Evolutionary conservation across 2,797 vertebrate genomes (phyloP).

Genomic region (Muscicapa striata): DNA sequence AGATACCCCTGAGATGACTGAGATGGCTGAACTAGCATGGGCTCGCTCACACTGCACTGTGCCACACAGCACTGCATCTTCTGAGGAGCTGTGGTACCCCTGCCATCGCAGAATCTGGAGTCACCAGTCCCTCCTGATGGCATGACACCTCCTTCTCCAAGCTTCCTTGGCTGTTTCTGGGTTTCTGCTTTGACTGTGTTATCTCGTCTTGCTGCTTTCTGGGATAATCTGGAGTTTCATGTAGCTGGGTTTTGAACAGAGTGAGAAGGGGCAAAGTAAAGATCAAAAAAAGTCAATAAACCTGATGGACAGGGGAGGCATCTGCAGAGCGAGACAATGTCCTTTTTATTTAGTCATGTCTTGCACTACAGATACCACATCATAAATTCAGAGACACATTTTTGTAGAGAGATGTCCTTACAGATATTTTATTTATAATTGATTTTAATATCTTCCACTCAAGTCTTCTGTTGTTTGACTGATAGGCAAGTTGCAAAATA

Average conservation of each 20-base stretch:
- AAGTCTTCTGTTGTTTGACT: constrained; percentile 39
- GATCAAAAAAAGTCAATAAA: constrained; percentile 23
- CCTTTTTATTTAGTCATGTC: constrained; percentile 10
- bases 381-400: not conserved
- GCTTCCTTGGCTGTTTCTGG: not conserved
- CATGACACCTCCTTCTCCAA: not conserved
- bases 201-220: not conserved
- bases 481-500: constrained; percentile 62
- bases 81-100: not conserved
- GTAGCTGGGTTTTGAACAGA: not conserved
- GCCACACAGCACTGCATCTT: not conserved
- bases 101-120: not conserved
- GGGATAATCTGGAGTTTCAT: not conserved
- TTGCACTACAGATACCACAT: not conserved
- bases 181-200: not conserved
- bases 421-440: constrained; percentile 30
- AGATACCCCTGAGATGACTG: not conserved
- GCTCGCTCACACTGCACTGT: rapidly evolving
- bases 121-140: rapidly evolving
- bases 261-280: not conserved
- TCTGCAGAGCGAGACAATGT: not conserved
- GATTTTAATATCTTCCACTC: constrained; percentile 45
- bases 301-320: not conserved
- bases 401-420: not conserved
- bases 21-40: not conserved